A percentile compares a stretch with the other conserved stretches of the same genome.
Evolutionary conservation across 2,888 invertebrate species (phyloP).

Genomic region (Philereme transversata): DNA sequence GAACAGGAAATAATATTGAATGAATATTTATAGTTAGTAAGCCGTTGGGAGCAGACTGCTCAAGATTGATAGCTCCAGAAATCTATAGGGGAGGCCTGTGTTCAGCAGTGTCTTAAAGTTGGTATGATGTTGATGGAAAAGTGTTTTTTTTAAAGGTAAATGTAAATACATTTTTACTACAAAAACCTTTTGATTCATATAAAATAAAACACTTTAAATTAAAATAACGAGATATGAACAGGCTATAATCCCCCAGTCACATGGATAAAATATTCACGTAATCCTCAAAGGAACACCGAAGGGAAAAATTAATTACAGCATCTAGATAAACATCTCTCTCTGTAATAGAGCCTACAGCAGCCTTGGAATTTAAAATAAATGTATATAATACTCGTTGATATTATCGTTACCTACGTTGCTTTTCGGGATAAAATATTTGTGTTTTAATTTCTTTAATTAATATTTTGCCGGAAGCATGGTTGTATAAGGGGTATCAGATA

Average conservation of each 20-base stretch:
- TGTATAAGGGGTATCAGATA: too few relatives aligned
- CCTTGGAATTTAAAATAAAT: conserved; percentile 24
- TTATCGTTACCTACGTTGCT: background rate
- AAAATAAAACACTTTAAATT: conserved; percentile 6
- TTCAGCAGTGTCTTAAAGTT: background rate
- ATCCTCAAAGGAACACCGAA: conserved; percentile 33
- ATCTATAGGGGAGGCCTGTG: too few relatives aligned
- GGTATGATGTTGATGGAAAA: background rate
- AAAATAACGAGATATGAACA: conserved; percentile 7
- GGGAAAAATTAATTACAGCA: conserved; percentile 35
- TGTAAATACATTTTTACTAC: background rate
- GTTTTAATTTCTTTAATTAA: background rate
- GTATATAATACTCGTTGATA: background rate
- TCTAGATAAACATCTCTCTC: conserved; percentile 36
- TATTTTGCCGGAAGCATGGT: background rate
- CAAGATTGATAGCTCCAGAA: too few relatives aligned
- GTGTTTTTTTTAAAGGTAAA: background rate
- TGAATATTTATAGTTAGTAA: too few relatives aligned
- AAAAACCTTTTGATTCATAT: background rate
- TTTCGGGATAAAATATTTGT: background rate
- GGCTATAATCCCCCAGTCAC: conserved; percentile 16
- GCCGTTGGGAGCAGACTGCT: too few relatives aligned
- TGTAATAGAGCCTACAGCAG: conserved; percentile 21
- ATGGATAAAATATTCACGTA: conserved; percentile 27
- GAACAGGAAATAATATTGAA: too few relatives aligned